Base-by-base conservation (phyloP, 2,797 vertebrate species). In the Bradypus variegatus region DNA sequence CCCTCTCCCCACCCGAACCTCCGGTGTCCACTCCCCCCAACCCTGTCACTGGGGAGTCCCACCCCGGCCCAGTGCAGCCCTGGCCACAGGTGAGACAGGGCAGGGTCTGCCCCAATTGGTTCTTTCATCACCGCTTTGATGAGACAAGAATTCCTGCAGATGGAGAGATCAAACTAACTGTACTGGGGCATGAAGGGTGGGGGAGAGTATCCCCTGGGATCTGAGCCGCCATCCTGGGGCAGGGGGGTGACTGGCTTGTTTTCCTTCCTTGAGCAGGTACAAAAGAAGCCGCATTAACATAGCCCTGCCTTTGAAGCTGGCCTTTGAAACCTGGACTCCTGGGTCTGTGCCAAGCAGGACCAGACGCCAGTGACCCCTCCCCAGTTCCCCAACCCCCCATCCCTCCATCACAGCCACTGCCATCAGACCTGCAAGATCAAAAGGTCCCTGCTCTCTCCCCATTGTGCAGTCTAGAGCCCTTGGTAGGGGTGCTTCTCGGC, bases 181-280 rank as follows among this genome's bases (percentile, higher is more conserved):
- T 96, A 94, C 89, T 94, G 48, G 85, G 62, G 82, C 67, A 45
- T 36, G 88, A 92, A 48, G 38, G 18, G 14, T 69, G 94, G 92
- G 91, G 70, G 95, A 94, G 94, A 92, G 86, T 95, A 96, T 96
- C 96, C 97, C 93, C 95, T 91, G 77, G 96, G 96, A 96, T 96
- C 96, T 97, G 97, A 96, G 96, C 96, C 95, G 96, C 97, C 96
- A 93, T 94, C 96, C 96, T 94, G 92, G 95, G 97, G 96, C 95
- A 94, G 95, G 95, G 91, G 96, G 93, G 92, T 95, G 95, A 94
- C 95, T 93, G 96, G 92, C 95, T 97, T 91, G 91, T 95, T 96
- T 97, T 96, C 96, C 96, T 97, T 97, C 96, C 96, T 94, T 92
- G 94, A 96, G 95, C 96, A 94, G 96, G 95, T 96, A 97, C 96